Percentiles rank a stretch among this genome's conserved stretches.
phyloP scores from a whole-genome alignment of 2,113 vertebrate genomes.

The Formicarius rufipectus region DNA sequence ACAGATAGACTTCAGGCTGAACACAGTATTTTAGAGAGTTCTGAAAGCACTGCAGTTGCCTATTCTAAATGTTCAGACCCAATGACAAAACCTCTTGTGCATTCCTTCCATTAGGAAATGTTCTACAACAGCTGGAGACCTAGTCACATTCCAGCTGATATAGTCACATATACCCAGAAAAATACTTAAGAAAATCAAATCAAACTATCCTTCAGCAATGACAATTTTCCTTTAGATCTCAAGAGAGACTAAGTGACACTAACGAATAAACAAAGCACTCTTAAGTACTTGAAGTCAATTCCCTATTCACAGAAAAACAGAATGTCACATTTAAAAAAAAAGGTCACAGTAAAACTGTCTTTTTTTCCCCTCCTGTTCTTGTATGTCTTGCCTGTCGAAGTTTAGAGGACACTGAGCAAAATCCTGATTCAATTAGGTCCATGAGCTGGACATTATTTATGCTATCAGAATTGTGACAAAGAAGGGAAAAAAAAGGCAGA shows the following conservation, averaged over 20 bases:
- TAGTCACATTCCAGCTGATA: background rate
- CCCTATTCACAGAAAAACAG: background rate
- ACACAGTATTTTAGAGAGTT: background rate
- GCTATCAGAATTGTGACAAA: background rate
- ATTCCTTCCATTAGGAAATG: background rate
- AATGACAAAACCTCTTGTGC: background rate
- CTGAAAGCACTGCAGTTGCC: background rate
- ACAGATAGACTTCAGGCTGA: background rate
- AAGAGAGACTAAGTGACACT: background rate
- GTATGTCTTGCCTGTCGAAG: background rate
- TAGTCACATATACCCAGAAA: background rate
- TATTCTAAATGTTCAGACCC: background rate
- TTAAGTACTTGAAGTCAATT: background rate
- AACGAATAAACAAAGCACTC: background rate
- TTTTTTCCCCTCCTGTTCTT: background rate
- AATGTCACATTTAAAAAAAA: background rate
- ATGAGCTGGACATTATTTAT: background rate
- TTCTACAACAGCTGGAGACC: background rate
- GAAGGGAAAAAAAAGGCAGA: background rate
- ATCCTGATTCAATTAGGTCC: background rate
- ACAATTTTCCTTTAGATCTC: background rate
- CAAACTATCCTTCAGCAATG: background rate
- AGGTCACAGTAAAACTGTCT: background rate
- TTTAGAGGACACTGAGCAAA: background rate
- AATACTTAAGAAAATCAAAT: background rate